These are phyloP conservation scores for Peromyscus attwateri DNA, from an alignment of 2,797 vertebrate species.

Conservation along the genomic window DNA sequence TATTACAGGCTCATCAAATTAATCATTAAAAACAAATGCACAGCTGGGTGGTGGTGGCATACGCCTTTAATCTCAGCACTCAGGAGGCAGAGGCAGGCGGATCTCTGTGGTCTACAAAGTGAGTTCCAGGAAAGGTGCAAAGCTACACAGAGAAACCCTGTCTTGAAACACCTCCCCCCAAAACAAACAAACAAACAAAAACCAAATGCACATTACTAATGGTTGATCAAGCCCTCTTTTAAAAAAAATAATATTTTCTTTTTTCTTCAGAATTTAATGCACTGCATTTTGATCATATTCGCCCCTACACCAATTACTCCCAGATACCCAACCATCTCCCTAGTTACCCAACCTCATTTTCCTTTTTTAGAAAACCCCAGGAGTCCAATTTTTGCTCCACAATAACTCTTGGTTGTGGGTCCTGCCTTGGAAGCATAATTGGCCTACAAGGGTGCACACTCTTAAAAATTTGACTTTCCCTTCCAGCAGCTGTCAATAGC, in stretches of 20 bases:
- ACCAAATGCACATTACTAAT: conserved; percentile 41
- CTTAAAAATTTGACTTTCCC: background rate
- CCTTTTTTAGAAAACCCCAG: background rate
- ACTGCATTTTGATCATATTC: background rate
- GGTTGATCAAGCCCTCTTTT: background rate
- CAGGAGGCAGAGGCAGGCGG: too few relatives aligned
- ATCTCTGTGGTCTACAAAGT: too few relatives aligned
- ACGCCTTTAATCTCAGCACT: too few relatives aligned
- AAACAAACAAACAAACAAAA: background rate
- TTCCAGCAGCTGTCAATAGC: background rate
- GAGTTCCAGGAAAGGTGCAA: too few relatives aligned
- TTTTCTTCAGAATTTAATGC: background rate
- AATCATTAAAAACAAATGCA: background rate
- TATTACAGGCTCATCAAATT: background rate
- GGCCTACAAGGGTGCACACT: background rate
- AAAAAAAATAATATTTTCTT: background rate
- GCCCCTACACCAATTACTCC: too few relatives aligned
- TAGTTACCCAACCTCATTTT: background rate
- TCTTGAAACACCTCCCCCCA: too few relatives aligned
- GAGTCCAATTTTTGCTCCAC: background rate
- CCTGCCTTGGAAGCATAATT: background rate
- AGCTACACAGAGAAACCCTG: too few relatives aligned
- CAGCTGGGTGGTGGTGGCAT: too few relatives aligned
- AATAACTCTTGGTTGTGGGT: background rate
- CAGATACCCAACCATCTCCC: background rate